A percentile compares a stretch with the other conserved stretches of the same genome.
Conservation (phyloP, 2,888 invertebrate species). For the Zonitis immaculata region DNA sequence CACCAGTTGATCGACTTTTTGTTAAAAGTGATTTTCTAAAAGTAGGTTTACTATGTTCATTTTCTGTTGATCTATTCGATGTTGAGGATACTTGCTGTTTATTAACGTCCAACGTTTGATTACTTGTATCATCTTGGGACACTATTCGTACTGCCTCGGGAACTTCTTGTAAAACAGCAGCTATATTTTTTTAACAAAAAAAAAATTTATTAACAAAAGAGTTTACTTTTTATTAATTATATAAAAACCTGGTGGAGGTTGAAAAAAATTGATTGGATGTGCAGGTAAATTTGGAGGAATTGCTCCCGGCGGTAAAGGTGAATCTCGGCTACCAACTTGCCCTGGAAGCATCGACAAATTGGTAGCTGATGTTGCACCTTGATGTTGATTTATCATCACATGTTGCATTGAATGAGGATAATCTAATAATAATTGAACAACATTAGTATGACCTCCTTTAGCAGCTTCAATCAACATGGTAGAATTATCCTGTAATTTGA, state of each 20-base stretch:
- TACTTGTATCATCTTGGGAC: constrained; percentile 49
- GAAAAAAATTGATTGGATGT: constrained; percentile 46
- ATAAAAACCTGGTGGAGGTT: constrained; percentile 38
- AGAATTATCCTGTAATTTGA: constrained; percentile 73
- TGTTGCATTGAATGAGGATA: constrained; percentile 86
- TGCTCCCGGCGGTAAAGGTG: constrained; percentile 39
- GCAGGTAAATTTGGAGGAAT: constrained; percentile 42
- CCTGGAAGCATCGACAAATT: constrained; percentile 45
- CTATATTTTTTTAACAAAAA: constrained; percentile 12
- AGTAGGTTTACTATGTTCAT: constrained; percentile 9
- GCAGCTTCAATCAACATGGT: constrained; percentile 98
- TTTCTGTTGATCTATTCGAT: constrained; percentile 27
- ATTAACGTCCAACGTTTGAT: constrained; percentile 34
- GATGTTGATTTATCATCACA: constrained; percentile 60
- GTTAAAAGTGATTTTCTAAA: constrained; percentile 50
- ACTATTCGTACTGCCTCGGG: constrained; percentile 56
- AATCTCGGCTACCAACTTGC: constrained; percentile 41
- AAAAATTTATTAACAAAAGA: not conserved
- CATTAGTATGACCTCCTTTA: constrained; percentile 94
- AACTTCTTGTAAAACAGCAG: constrained; percentile 54
- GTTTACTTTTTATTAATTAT: no score
- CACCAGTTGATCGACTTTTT: constrained; percentile 52
- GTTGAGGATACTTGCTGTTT: constrained; percentile 40
- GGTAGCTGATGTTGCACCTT: constrained; percentile 39
- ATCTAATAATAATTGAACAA: constrained; percentile 91